Evolutionary conservation across 2,888 invertebrate genomes (phyloP).

Genomic region (Habrosyne pyritoides): DNA sequence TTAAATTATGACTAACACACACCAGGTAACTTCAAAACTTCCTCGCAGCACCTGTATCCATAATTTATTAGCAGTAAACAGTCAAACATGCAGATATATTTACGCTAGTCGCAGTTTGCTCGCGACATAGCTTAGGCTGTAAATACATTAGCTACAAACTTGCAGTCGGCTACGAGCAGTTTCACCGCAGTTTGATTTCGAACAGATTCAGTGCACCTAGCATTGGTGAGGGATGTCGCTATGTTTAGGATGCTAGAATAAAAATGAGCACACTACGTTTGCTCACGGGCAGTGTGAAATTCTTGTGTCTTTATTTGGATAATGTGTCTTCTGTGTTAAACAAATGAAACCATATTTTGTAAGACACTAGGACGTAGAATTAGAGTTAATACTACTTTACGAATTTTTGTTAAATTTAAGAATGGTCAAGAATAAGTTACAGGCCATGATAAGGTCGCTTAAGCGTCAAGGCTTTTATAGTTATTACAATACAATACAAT

Average conservation of each 20-base stretch:
- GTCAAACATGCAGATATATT: neutral
- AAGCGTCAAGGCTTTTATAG: too few relatives aligned
- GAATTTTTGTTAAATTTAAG: too few relatives aligned
- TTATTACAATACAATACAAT: too few relatives aligned
- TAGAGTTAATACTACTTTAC: too few relatives aligned
- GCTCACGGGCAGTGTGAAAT: neutral
- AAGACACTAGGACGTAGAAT: too few relatives aligned
- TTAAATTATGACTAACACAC: neutral
- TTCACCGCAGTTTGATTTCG: conserved; percentile 60
- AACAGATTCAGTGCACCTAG: conserved; percentile 53
- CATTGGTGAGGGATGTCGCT: conserved; percentile 41
- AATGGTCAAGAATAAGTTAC: too few relatives aligned
- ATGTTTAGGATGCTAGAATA: conserved; percentile 30
- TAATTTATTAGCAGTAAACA: neutral
- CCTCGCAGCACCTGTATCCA: conserved; percentile 3
- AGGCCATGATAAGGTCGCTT: too few relatives aligned
- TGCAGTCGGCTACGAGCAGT: conserved; percentile 39
- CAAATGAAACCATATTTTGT: too few relatives aligned
- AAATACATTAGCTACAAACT: conserved; percentile 57
- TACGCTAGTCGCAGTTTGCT: conserved; percentile 23
- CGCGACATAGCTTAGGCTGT: conserved; percentile 33
- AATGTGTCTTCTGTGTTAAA: too few relatives aligned
- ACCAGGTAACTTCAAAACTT: neutral
- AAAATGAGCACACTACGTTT: conserved; percentile 20
- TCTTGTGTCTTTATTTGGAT: neutral